phyloP scores from a whole-genome alignment of 2,797 vertebrate species.

The Tadarida brasiliensis region DNA sequence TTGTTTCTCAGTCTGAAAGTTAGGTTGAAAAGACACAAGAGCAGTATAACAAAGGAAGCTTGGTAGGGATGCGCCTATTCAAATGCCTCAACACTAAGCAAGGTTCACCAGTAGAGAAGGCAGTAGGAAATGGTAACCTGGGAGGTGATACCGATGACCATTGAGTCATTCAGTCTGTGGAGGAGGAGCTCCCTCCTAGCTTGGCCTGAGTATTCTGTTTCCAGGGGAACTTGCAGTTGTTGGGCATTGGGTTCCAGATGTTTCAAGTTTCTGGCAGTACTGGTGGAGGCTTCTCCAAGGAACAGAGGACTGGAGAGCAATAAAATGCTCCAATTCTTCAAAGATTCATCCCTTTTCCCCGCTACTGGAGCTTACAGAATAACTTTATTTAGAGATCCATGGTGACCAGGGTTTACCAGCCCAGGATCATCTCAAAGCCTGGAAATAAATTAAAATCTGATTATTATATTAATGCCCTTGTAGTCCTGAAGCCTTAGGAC shows the following conservation, averaged over 20 bases:
- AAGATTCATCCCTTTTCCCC: not conserved
- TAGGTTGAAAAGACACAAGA: not conserved
- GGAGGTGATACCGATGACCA: not conserved
- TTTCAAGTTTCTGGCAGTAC: not conserved
- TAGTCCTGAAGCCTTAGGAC: constrained; percentile 7
- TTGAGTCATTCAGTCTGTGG: not conserved
- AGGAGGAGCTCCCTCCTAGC: not conserved
- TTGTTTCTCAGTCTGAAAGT: constrained; percentile 39
- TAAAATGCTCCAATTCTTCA: not conserved
- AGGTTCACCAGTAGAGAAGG: not conserved
- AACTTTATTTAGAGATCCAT: not conserved
- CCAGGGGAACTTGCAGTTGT: not conserved
- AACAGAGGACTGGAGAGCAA: not conserved
- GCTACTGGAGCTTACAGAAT: not conserved
- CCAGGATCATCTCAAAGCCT: not conserved
- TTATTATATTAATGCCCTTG: not conserved
- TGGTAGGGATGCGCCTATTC: not conserved
- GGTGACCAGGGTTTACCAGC: not conserved
- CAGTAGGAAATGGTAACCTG: not conserved
- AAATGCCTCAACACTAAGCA: not conserved
- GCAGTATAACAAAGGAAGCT: not conserved
- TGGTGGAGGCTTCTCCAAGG: not conserved
- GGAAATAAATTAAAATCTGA: constrained; percentile 54
- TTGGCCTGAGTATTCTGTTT: not conserved
- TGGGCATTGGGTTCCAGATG: not conserved